Evolutionary conservation across 2,888 invertebrate genomes (phyloP), one percentile per base, ranked within the genome.

Genomic region (Allolobophora icterica): DNA sequence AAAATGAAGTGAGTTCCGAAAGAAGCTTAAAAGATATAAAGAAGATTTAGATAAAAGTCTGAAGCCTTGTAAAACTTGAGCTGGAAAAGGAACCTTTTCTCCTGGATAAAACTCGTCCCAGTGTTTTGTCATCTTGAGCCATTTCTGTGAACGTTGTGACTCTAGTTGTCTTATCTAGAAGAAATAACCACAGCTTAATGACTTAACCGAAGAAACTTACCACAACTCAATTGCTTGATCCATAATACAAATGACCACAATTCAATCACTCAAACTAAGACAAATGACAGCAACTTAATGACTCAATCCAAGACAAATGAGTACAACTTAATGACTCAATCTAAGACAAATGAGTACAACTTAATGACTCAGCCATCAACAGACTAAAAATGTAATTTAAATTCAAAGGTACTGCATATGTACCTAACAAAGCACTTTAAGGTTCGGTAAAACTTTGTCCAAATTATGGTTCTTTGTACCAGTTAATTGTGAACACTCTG

Each of bases 81-180:
- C 30, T 17, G 1, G 15, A 83, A 83, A 17, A 5, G 17, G 13
- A 38, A 87, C 95, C 94, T 95, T 95, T 93, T 95, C 95, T 71
- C 95, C 94, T 19, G 94, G 94, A 92, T 92, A 94, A 92, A 96
- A 96, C 93, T 96, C 96, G 91, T 98, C 97, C 99, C 99, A 99
- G 89, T 97, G 96, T 93, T 96, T 97, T 89, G 98, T 96, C 99
- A 99, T 99, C 96, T 98, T 98, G 93, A 98, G 96, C 99, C 99
- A 99, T 96, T 99, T 99, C 94, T 98, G 98, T 94, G 97, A 97
- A 92, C 99, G 97, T 95, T 98, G 98, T 95, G 97, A 96, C 96
- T 99, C 99, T 93, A 98, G 91, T 42, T 93, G 93, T 71, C 89
- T 91, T 24, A n/a, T 30, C 91, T 71, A n/a, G 24, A 52, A 71